Percentiles rank a stretch among this genome's conserved stretches.
Evolutionary conservation across 1,140 invertebrate species (phyloP).

Genomic region (Macrobrachium rosenbergii): DNA sequence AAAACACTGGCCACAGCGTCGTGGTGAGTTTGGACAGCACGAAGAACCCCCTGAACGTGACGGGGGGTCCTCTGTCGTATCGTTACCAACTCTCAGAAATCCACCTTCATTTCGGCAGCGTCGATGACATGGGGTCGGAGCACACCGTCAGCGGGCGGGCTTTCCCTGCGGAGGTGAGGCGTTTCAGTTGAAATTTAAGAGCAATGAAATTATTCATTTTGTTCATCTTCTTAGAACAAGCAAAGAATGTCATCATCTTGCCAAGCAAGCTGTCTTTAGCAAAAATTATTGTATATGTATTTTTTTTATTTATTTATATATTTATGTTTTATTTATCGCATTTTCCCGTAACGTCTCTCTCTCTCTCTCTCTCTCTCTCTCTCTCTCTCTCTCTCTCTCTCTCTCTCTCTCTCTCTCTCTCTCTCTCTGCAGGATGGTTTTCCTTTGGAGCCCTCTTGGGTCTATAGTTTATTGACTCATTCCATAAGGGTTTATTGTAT

Average conservation of each 20-base stretch:
- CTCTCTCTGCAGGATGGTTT: too few relatives aligned
- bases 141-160: constrained; percentile 92
- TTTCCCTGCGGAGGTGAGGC: constrained; percentile 92
- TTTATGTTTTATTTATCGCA: not conserved
- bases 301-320: too few relatives aligned
- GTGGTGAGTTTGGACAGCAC: constrained; percentile 72
- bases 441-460: too few relatives aligned
- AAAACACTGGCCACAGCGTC: constrained; percentile 85
- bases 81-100: constrained; percentile 95
- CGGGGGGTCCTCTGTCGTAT: constrained; percentile 95
- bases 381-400: not conserved
- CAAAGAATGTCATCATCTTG: too few relatives aligned
- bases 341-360: not conserved
- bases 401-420: not conserved
- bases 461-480: not conserved
- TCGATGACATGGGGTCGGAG: constrained; percentile 90
- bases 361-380: not conserved
- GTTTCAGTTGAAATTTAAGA: too few relatives aligned
- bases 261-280: too few relatives aligned
- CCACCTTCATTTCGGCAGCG: constrained; percentile 92
- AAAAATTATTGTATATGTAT: too few relatives aligned
- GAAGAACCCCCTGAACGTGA: constrained; percentile 84
- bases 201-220: too few relatives aligned
- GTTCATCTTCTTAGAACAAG: too few relatives aligned
- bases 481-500: not conserved